Base-by-base conservation (phyloP, 2,113 vertebrate genomes). In the Conger conger region DNA sequence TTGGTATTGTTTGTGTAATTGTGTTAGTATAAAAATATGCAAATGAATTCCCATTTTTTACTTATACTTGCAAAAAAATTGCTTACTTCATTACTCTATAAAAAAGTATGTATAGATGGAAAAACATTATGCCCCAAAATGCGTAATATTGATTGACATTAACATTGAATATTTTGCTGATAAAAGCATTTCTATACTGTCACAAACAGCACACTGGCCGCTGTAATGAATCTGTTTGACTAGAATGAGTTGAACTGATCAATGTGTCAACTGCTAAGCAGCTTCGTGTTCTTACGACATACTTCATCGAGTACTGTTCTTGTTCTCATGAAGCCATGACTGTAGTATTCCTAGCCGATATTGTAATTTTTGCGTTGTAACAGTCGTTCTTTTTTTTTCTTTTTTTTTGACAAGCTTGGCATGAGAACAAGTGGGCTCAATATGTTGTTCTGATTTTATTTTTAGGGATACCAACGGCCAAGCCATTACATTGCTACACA, bases 401-500 rank as follows among this genome's bases (percentile, higher is more conserved):
- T 82, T 79, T 27, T 73, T 57, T 76, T 57, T 77, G 80, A 30
- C 80, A 37, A 50, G 45, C 45, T 50, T 0, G 40, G 20, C 79
- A 35, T 30, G 1, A 1, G 0, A 37, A 27, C 38, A 40, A 6
- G 45, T 6, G 37, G 17, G 33, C 37, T 54, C 4, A 50, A 57
- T 76, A 4, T 63, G 54, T 87, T 17, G 53, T 80, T 57, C 0
- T 88, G 42, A 84, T 81, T 83, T 42, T 91, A 38, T 89, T 18
- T 96, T 87, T 94, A 99, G 98, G 98, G 98, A 23, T 99, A 99
- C 91, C 98, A 99, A 92, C 96, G 98, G 91, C 98, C 98, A 78
- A 99, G 98, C 87, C 98, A 99, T 93, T 99, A 99, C 93, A 99
- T 99, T 87, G 98, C 98, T 82, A 99, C 98, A 68, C 98, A 99